Evolutionary conservation across 2,797 vertebrate genomes (phyloP), one percentile per base, ranked within the genome.

Genomic region (Anisognathus igniventris): DNA sequence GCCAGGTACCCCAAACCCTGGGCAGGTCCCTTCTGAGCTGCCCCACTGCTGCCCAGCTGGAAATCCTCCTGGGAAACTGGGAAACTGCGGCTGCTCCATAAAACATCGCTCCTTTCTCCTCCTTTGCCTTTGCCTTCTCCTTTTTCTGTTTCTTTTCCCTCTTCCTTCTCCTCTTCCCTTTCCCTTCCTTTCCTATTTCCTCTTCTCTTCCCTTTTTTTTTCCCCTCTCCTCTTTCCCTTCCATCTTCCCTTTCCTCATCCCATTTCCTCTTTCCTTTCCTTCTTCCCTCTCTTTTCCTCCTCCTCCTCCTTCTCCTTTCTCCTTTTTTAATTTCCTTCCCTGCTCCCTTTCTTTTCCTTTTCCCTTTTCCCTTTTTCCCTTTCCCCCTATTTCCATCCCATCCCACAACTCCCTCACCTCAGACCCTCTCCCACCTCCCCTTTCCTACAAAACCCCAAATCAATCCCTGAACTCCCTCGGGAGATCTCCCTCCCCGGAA

Each of bases 91-190:
- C 30, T 53, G 37, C 10, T 53, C 9, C 4, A 0, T 6, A 6
- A 18, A 24, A 30, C n/a, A 15, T 4, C 1, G n/a, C 23, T 24
- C 7, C 54, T 17, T 0, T 16, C 54, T 10, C 2, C 54, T 10
- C 21, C 14, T 33, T 7, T 11, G 27, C 48, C 27, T 30, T 13
- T 30, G 12, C 12, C 30, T 53, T 7, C 53, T 54, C 21, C n/a
- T 23, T 5, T 15, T 16, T 16, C 22, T 24, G n/a, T 11, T 56
- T 11, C 22, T 24, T 11, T n/a, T 24, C n/a, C n/a, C 31, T 15
- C 8, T 53, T 54, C 11, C 48, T 17, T 30, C 27, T 42, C 18
- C 18, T 50, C 18, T 56, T 56, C 14, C 51, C 20, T 14, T 14
- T 8, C 18, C 20, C 20, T 54, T 54, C 53, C 21, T 23, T 15